Base-by-base conservation (phyloP, 2,888 invertebrate species). In the Xestia sexstrigata region DNA sequence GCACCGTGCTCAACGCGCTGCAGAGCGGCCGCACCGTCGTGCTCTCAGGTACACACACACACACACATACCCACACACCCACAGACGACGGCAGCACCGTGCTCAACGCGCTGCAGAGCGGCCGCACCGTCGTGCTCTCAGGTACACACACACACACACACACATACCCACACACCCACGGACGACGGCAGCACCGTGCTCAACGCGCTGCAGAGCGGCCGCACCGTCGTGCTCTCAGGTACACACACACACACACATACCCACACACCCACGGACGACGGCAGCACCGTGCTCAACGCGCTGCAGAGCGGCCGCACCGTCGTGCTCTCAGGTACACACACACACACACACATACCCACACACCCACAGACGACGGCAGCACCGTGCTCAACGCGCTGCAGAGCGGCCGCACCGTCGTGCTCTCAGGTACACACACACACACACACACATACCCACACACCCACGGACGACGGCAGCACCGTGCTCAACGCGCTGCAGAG, bases 261-360 rank as follows among this genome's bases (percentile, higher is more conserved):
- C n/a, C n/a, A n/a, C n/a, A n/a, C n/a, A n/a, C n/a, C n/a, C n/a
- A n/a, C n/a, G n/a, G n/a, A n/a, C n/a, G 20, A 49, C 20, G 97
- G 95, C 90, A 93, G 97, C 96, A 94, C 98, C 96, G 97, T 99
- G 77, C 98, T 98, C 85, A 98, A 97, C 79, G 99, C 98, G 52
- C 97, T 99, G 93, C 98, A 98, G 95, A 98, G 98, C 94, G 99
- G 99, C 0, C 98, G 99, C 91, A 98, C 98, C 81, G 97, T 99
- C 74, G 98, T 98, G 84, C 97, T 99, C 69, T 99, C 98, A 81
- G 98, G 98, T 52, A 2, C 39, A 39, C 39, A 39, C 39, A 39
- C 39, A 39, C 39, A 39, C 39, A 39, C 8, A 3, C 39, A 39
- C 39, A 23, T n/a, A n/a, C n/a, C n/a, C n/a, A n/a, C n/a, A n/a